Evolutionary conservation across 1,140 invertebrate species (phyloP).

Genomic region (Mercenaria mercenaria): DNA sequence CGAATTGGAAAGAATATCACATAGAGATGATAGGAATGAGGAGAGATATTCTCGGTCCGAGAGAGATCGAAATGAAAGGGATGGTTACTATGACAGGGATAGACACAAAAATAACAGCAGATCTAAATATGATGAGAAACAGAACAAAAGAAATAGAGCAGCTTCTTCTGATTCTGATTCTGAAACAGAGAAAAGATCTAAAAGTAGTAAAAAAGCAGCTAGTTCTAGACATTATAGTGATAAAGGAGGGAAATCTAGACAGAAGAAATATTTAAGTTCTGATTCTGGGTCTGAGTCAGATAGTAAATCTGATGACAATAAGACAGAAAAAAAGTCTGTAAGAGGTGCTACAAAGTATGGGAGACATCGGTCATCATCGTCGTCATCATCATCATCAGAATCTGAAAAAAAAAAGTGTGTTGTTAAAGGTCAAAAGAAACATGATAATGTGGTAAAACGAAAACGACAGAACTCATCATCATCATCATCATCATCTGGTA

Average conservation of each 20-base stretch:
- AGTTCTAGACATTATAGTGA: background rate
- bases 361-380: constrained; percentile 23
- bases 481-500: background rate
- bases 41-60: background rate
- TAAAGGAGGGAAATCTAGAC: background rate
- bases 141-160: background rate
- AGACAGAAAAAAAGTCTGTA: background rate
- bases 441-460: background rate
- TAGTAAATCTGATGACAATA: background rate
- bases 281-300: background rate
- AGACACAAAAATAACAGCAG: constrained; percentile 15
- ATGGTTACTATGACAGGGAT: background rate
- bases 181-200: background rate
- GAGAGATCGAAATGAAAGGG: background rate
- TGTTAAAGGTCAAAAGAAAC: background rate
- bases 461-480: background rate
- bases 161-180: background rate
- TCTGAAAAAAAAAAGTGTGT: background rate
- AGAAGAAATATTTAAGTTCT: background rate
- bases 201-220: background rate
- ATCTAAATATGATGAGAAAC: background rate
- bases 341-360: background rate
- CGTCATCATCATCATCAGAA: constrained; percentile 20
- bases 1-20: background rate
- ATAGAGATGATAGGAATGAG: constrained; percentile 7